phyloP scores from a whole-genome alignment of 35 echinoderm and acorn worm species.

The Ophioderma brevispina region DNA sequence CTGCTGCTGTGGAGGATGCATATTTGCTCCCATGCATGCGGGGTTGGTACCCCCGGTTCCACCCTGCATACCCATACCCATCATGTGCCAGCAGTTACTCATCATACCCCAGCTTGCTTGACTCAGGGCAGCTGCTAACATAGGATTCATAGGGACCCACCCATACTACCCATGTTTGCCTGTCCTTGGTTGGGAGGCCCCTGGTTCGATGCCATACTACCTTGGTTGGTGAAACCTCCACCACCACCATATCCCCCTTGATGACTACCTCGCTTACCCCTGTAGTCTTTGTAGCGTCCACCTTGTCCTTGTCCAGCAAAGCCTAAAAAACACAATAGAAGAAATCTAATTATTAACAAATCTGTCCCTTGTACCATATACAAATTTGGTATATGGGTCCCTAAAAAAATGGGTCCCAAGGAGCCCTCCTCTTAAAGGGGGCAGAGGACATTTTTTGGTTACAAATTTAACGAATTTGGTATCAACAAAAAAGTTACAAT shows the following conservation, averaged over 20 bases:
- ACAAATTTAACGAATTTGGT: no score
- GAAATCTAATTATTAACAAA: no score
- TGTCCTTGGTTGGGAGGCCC: conserved; percentile 13
- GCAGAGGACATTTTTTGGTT: no score
- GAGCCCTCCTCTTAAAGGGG: no score
- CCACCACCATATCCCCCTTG: conserved; percentile 11
- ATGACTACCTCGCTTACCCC: conserved; percentile 14
- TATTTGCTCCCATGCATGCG: neutral
- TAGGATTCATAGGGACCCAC: conserved; percentile 13
- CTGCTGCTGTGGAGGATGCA: conserved; percentile 29
- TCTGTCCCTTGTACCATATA: no score
- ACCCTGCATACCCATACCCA: conserved; percentile 12
- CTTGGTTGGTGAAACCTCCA: neutral
- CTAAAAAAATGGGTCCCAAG: no score
- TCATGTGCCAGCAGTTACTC: conserved; percentile 26
- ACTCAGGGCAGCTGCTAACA: conserved; percentile 15
- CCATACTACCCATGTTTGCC: conserved; percentile 7
- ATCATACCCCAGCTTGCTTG: conserved; percentile 46
- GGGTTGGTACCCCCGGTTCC: neutral
- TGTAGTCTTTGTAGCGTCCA: neutral
- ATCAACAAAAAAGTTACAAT: no score
- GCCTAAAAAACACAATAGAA: neutral
- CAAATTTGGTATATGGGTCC: no score
- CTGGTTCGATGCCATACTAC: conserved; percentile 27
- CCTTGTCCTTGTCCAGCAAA: conserved; percentile 17